Percentiles rank a stretch among this genome's conserved stretches.
phyloP scores from a whole-genome alignment of 2,113 vertebrate species.

The Chloebia gouldiae region DNA sequence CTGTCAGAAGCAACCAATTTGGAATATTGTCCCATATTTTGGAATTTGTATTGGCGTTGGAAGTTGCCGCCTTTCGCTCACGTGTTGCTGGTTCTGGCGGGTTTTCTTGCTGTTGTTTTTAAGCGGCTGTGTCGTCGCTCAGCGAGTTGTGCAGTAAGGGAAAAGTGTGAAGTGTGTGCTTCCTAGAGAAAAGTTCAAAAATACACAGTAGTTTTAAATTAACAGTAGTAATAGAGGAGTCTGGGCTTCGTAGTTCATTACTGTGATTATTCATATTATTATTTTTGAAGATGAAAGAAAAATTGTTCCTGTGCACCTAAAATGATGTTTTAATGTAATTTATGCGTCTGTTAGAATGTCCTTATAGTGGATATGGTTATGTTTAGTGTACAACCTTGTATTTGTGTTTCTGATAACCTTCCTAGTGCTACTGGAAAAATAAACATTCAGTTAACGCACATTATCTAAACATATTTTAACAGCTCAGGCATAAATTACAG shows the following conservation, averaged over 20 bases:
- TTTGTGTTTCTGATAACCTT: background rate
- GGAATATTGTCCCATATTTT: fast-evolving
- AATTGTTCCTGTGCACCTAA: fast-evolving
- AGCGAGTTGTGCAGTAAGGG: background rate
- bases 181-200: background rate
- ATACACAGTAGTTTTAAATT: background rate
- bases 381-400: background rate
- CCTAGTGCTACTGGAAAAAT: background rate
- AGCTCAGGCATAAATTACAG: background rate
- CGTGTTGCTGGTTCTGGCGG: background rate
- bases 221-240: background rate
- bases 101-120: background rate
- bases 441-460: background rate
- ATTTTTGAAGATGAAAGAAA: background rate
- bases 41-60: background rate
- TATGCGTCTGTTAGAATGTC: background rate
- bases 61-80: background rate
- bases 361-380: background rate
- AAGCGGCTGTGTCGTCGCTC: background rate
- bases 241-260: background rate
- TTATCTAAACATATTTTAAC: background rate
- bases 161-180: background rate
- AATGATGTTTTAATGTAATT: background rate
- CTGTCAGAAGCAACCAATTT: background rate
- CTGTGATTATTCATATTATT: background rate